A percentile compares a stretch with the other conserved stretches of the same genome.
phyloP scores from a whole-genome alignment of 2,113 vertebrate genomes.

The Mellivora capensis region DNA sequence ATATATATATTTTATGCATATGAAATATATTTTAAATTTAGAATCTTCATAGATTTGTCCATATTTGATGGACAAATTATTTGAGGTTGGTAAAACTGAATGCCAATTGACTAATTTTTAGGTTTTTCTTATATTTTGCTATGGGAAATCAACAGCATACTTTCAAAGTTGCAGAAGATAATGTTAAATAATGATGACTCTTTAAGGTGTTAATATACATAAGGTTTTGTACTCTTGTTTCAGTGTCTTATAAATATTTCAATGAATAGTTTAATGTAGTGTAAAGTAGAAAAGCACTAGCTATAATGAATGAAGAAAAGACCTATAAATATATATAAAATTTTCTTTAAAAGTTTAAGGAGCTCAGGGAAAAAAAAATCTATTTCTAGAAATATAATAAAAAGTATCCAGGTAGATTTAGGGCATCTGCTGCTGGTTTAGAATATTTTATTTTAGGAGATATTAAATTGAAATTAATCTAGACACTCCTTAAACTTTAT shows the following conservation, averaged over 20 bases:
- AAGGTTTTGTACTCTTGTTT: not conserved
- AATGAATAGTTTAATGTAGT: not conserved
- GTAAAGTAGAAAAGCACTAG: not conserved
- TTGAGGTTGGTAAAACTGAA: not conserved
- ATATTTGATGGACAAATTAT: not conserved
- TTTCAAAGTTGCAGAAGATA: not conserved
- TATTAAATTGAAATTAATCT: not conserved
- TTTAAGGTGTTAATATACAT: constrained; percentile 18
- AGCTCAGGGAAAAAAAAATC: not conserved
- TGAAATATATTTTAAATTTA: not conserved
- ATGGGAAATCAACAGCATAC: not conserved
- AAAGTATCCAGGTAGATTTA: not conserved
- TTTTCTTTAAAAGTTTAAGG: not conserved
- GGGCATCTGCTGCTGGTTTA: not conserved
- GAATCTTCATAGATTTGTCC: not conserved
- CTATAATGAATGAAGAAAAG: not conserved
- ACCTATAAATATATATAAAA: not conserved
- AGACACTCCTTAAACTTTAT: not conserved
- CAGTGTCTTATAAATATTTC: constrained; percentile 36
- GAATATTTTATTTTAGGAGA: not conserved
- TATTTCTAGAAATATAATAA: not conserved
- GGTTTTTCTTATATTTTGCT: not conserved
- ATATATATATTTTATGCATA: not conserved
- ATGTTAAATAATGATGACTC: not conserved
- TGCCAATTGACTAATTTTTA: not conserved